These are phyloP conservation scores for Hyaena hyaena DNA, from an alignment of 2,113 vertebrate species.

Conservation along the genomic window DNA sequence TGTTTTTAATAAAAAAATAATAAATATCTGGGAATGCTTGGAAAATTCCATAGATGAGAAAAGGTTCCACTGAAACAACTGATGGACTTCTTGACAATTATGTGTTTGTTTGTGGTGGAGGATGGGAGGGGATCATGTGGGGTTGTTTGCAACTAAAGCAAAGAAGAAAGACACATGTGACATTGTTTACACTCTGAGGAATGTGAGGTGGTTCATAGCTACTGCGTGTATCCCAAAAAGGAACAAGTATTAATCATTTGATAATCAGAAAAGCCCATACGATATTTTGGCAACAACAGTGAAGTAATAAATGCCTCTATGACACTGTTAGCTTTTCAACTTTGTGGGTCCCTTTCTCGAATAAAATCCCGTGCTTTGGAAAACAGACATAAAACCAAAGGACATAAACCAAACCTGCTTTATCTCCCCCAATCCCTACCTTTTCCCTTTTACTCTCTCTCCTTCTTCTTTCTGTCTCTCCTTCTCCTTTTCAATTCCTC, in stretches of 20 bases:
- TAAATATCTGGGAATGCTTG: neutral
- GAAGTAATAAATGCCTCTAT: neutral
- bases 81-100: neutral
- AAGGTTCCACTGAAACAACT: neutral
- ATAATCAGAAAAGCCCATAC: neutral
- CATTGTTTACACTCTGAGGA: neutral
- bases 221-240: neutral
- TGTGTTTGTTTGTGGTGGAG: neutral
- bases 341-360: neutral
- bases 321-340: neutral
- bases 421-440: fast-evolving
- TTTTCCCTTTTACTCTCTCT: neutral
- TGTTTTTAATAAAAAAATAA: neutral
- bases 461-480: neutral
- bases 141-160: constrained; percentile 1
- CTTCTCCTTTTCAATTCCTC: neutral
- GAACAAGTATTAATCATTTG: neutral
- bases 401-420: fast-evolving
- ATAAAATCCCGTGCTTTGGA: neutral
- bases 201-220: neutral
- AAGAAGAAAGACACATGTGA: neutral
- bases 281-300: neutral
- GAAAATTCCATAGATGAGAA: neutral
- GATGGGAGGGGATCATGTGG: neutral
- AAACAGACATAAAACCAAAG: neutral